These are phyloP conservation scores for Porites rus DNA, from an alignment of 92 coral and sea anemone genomes.

Conservation along the genomic window DNA sequence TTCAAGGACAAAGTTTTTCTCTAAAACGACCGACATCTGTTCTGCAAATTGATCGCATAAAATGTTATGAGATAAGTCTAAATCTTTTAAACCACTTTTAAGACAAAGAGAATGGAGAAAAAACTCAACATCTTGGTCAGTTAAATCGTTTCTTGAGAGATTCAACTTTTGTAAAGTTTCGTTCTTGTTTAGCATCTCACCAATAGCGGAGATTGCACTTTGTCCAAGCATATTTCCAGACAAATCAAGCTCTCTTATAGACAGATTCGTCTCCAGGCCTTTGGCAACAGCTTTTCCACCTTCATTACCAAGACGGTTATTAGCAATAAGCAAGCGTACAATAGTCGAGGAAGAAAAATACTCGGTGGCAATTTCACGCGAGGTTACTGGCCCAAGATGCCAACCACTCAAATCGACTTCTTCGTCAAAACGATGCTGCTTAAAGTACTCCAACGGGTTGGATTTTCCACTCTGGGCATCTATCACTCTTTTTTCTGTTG, in stretches of 20 bases:
- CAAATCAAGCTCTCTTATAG: conserved; percentile 76
- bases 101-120: conserved; percentile 48
- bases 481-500: not conserved
- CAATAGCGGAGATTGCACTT: conserved; percentile 58
- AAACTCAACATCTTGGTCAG: conserved; percentile 66
- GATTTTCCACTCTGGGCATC: conserved; percentile 61
- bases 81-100: conserved; percentile 61
- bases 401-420: conserved; percentile 57
- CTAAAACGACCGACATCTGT: conserved; percentile 49
- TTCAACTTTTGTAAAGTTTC: conserved; percentile 62
- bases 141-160: conserved; percentile 76
- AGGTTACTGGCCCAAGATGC: conserved; percentile 54
- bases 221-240: conserved; percentile 76
- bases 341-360: conserved; percentile 60
- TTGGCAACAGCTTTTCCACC: conserved; percentile 81
- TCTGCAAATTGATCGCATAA: conserved; percentile 73
- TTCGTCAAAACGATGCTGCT: conserved; percentile 41
- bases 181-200: conserved; percentile 65
- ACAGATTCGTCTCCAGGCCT: conserved; percentile 57
- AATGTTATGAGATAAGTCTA: conserved; percentile 81
- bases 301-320: conserved; percentile 77
- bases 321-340: conserved; percentile 68
- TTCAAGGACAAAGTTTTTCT: conserved; percentile 50
- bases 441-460: conserved; percentile 71
- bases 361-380: conserved; percentile 45